phyloP scores from a whole-genome alignment of 1,140 invertebrate species.

The Orius insidiosus region DNA sequence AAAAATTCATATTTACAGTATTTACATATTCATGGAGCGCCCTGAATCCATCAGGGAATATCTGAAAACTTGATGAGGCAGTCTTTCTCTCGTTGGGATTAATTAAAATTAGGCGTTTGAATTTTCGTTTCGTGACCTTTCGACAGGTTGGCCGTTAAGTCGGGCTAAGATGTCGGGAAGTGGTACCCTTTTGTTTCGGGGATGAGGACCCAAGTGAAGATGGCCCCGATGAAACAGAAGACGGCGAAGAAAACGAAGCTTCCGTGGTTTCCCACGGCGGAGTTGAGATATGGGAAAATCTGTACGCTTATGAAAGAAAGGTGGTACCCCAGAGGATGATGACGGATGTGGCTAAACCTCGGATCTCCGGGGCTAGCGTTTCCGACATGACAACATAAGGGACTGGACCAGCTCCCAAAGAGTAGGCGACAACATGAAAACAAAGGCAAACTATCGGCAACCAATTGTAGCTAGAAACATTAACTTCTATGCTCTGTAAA shows the following conservation, averaged over 20 bases:
- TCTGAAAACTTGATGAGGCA: too few species aligned
- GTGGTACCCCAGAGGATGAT: slow-evolving; percentile 22
- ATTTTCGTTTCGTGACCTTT: too few species aligned
- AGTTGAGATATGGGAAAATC: slow-evolving; percentile 11
- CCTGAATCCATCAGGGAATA: too few species aligned
- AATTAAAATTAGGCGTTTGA: too few species aligned
- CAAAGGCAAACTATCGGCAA: slow-evolving; percentile 33
- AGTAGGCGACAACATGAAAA: slow-evolving; percentile 34
- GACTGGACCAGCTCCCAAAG: slow-evolving; percentile 29
- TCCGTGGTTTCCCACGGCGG: slow-evolving; percentile 39
- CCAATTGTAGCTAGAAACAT: slow-evolving; percentile 25
- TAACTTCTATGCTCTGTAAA: slow-evolving; percentile 23
- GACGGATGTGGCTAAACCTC: slow-evolving; percentile 30
- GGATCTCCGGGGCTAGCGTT: slow-evolving; percentile 33
- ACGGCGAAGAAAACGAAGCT: slow-evolving; percentile 71
- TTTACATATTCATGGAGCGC: too few species aligned
- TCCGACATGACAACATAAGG: slow-evolving; percentile 44
- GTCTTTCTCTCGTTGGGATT: too few species aligned
- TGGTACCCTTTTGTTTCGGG: slow-evolving; percentile 36
- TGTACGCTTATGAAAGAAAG: slow-evolving; percentile 9
- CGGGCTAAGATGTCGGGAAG: slow-evolving; percentile 20
- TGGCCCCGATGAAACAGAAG: slow-evolving; percentile 48
- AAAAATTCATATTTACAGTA: too few species aligned
- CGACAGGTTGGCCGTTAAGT: slow-evolving; percentile 14
- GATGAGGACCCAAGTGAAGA: slow-evolving; percentile 38